phyloP scores from a whole-genome alignment of 2,113 vertebrate genomes.

The Tylochromis polylepis region DNA sequence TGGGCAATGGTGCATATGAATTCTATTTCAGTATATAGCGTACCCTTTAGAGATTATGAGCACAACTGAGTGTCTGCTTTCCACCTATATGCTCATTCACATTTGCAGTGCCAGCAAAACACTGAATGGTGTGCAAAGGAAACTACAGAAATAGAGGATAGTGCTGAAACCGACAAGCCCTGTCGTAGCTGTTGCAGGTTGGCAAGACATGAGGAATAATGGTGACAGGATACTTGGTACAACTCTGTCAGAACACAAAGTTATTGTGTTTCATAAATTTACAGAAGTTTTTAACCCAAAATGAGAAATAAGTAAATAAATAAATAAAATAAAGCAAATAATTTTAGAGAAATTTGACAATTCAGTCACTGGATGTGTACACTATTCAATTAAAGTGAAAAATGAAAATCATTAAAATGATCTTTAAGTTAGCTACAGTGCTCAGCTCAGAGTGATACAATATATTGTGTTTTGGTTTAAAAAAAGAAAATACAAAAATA shows the following conservation, averaged over 20 bases:
- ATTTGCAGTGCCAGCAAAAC: constrained; percentile 27
- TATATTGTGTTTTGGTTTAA: too few species aligned
- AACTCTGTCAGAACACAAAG: neutral
- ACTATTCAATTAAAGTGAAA: neutral
- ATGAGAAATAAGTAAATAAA: neutral
- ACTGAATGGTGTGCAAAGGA: neutral
- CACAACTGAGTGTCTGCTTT: constrained; percentile 13
- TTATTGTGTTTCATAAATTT: neutral
- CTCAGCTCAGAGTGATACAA: too few species aligned
- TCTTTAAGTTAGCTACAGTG: too few species aligned
- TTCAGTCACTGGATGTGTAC: neutral
- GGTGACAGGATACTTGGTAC: neutral
- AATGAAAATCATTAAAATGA: neutral
- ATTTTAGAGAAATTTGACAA: neutral
- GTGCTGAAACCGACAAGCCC: neutral
- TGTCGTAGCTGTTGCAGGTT: constrained; percentile 11
- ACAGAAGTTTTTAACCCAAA: neutral
- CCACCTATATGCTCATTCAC: neutral
- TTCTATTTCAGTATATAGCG: neutral
- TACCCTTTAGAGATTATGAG: neutral
- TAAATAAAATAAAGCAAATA: neutral
- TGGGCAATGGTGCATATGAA: neutral
- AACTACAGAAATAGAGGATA: neutral
- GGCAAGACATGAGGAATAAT: constrained; percentile 3
- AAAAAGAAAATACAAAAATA: too few species aligned